Evolutionary conservation across 2,797 vertebrate species (phyloP).

Genomic region (Myripristis jacobus): DNA sequence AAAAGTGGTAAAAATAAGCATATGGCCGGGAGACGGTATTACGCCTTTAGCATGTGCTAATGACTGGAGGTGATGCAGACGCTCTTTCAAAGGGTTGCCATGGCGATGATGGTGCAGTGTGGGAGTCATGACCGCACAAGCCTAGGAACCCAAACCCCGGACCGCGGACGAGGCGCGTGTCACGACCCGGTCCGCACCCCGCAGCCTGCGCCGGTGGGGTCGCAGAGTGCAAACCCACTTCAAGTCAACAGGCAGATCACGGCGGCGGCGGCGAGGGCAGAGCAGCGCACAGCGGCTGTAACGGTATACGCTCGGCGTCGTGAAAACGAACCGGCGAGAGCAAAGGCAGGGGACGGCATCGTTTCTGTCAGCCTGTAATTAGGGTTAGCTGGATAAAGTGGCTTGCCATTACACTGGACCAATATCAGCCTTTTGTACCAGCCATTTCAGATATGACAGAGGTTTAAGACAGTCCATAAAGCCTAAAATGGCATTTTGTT

Average conservation of each 20-base stretch:
- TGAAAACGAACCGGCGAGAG: no score
- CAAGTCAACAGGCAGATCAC: slow-evolving; percentile 28
- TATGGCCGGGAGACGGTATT: slow-evolving; percentile 55
- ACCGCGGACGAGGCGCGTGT: slow-evolving; percentile 26
- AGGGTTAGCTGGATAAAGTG: no score
- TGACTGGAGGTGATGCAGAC: slow-evolving; percentile 65
- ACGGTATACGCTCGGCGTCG: no score
- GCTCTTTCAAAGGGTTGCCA: slow-evolving; percentile 72
- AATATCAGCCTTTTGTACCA: no score
- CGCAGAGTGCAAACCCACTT: slow-evolving; percentile 22
- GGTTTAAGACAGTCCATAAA: no score
- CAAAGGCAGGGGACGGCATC: not conserved
- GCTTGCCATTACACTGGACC: no score
- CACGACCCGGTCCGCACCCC: slow-evolving; percentile 4
- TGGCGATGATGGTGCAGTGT: slow-evolving; percentile 62
- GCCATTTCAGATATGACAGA: no score
- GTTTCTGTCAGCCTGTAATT: slow-evolving; percentile 1
- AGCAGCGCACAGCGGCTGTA: not conserved
- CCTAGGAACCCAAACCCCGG: slow-evolving; percentile 27
- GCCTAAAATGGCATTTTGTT: no score
- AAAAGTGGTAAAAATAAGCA: slow-evolving; percentile 58
- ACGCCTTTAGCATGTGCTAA: slow-evolving; percentile 75
- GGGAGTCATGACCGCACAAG: slow-evolving; percentile 67
- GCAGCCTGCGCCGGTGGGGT: not conserved
- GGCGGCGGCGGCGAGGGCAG: not conserved